Percentiles rank a stretch among this genome's conserved stretches.
phyloP scores from a whole-genome alignment of 2,113 vertebrate species.

The Plectropomus leopardus region DNA sequence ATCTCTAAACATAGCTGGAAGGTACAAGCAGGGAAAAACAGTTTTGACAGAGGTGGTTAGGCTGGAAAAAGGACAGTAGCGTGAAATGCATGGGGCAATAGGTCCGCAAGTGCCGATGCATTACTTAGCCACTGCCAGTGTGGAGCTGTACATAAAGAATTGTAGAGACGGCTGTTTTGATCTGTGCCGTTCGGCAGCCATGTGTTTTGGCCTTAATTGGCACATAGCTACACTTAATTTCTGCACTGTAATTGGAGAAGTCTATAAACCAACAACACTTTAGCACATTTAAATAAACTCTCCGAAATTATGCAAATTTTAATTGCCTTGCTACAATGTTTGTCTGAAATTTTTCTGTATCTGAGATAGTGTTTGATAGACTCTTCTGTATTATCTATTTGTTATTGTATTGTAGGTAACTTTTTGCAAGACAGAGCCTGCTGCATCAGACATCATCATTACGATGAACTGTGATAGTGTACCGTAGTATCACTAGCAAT shows the following conservation, averaged over 20 bases:
- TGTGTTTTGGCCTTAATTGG: too few relatives aligned
- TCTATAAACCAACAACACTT: neutral
- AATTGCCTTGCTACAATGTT: neutral
- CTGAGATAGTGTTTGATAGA: neutral
- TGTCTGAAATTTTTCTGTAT: neutral
- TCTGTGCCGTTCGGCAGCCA: too few relatives aligned
- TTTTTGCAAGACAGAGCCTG: neutral
- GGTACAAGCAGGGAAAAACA: too few relatives aligned
- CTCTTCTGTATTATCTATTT: neutral
- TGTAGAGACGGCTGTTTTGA: too few relatives aligned
- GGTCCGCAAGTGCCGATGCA: too few relatives aligned
- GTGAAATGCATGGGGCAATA: too few relatives aligned
- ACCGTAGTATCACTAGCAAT: neutral
- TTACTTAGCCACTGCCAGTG: too few relatives aligned
- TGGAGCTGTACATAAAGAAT: too few relatives aligned
- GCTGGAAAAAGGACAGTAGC: too few relatives aligned
- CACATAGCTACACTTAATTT: neutral
- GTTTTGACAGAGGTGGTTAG: too few relatives aligned
- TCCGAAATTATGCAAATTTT: neutral
- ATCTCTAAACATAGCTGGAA: too few relatives aligned
- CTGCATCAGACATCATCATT: too few relatives aligned
- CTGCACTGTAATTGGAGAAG: neutral
- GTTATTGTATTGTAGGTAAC: neutral
- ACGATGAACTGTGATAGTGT: neutral
- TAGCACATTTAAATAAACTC: neutral